Conservation (phyloP, 2,113 vertebrate species). For the Podarcis muralis region DNA sequence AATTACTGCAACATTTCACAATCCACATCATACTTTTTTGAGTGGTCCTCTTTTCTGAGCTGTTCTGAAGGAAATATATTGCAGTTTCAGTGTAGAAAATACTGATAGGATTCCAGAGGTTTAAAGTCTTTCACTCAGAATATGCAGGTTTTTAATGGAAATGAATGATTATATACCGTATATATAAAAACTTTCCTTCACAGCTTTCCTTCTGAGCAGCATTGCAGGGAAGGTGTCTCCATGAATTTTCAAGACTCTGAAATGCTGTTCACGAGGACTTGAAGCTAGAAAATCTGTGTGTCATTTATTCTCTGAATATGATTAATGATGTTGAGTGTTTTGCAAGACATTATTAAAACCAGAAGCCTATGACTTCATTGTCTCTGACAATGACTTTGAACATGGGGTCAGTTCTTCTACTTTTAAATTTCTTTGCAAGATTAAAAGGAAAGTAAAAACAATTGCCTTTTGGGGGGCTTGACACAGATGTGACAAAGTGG, state of each 20-base stretch:
- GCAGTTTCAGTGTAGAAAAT: not conserved
- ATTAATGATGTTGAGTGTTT: slow-evolving; percentile 80
- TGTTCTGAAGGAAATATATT: not conserved
- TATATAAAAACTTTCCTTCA: slow-evolving; percentile 45
- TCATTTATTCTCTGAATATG: slow-evolving; percentile 76
- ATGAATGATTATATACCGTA: not conserved
- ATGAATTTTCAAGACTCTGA: slow-evolving; percentile 65
- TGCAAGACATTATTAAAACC: slow-evolving; percentile 81
- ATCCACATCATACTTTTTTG: not conserved
- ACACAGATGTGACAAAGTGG: slow-evolving; percentile 75
- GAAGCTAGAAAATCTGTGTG: slow-evolving; percentile 72
- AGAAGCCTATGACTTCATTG: slow-evolving; percentile 82
- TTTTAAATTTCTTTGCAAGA: slow-evolving; percentile 79
- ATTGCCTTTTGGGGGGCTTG: slow-evolving; percentile 63
- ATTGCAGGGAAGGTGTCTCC: slow-evolving; percentile 61
- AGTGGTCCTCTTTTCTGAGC: not conserved
- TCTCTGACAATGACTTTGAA: slow-evolving; percentile 81
- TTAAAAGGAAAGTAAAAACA: slow-evolving; percentile 83
- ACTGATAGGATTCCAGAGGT: not conserved
- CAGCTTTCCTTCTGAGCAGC: slow-evolving; percentile 54
- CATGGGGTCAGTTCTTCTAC: slow-evolving; percentile 74
- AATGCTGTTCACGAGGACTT: slow-evolving; percentile 64
- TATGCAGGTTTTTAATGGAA: slow-evolving; percentile 13
- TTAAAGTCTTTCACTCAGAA: not conserved
- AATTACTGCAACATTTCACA: not conserved